Percentiles rank a stretch among this genome's conserved stretches.
These are phyloP conservation scores for Sterrhoptilus dennistouni DNA, from an alignment of 2,113 vertebrate genomes.

Conservation along the genomic window DNA sequence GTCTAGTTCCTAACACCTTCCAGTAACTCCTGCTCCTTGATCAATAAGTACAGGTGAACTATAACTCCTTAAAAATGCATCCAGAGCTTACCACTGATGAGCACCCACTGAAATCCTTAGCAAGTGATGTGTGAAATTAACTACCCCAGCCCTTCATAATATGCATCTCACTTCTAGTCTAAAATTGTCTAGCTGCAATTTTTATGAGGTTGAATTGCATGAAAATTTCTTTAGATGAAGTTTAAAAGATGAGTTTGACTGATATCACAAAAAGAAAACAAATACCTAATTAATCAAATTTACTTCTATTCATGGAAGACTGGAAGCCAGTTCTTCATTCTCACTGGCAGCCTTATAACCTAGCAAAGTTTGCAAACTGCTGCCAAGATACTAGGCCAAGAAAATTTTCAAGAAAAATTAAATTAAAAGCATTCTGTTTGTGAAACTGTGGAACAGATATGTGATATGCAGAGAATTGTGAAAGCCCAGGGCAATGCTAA, in stretches of 20 bases:
- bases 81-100: not conserved
- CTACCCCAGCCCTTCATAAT: not conserved
- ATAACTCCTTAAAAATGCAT: not conserved
- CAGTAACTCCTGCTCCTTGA: not conserved
- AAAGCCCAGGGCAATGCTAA: not conserved
- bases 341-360: not conserved
- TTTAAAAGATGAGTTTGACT: not conserved
- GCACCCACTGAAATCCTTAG: not conserved
- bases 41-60: not conserved
- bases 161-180: not conserved
- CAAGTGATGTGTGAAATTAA: not conserved
- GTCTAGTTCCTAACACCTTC: not conserved
- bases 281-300: conserved; percentile 4
- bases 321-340: not conserved
- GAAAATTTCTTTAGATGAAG: not conserved
- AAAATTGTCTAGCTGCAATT: not conserved
- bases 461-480: not conserved
- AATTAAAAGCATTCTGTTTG: not conserved
- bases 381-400: not conserved
- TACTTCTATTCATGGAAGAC: conserved; percentile 10
- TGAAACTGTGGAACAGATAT: not conserved
- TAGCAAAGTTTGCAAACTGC: not conserved
- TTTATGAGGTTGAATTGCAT: not conserved
- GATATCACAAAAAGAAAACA: not conserved
- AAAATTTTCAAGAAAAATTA: not conserved